A percentile compares a stretch with the other conserved stretches of the same genome.
These are phyloP conservation scores for Pteropus alecto DNA, from an alignment of 2,113 vertebrate species.

Conservation along the genomic window DNA sequence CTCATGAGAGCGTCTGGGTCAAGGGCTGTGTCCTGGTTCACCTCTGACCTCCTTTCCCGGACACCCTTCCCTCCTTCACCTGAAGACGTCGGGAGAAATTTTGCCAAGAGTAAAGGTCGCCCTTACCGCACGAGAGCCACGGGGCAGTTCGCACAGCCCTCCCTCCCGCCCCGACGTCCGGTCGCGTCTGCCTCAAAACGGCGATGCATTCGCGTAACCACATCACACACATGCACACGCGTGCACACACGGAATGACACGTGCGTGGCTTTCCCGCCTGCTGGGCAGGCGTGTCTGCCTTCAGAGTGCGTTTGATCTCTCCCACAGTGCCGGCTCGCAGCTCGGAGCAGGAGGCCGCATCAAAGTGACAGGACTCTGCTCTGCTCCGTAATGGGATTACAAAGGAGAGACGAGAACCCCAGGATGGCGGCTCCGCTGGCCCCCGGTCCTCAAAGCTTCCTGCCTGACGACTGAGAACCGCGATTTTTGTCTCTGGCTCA, in stretches of 20 bases:
- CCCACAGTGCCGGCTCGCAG: fast-evolving
- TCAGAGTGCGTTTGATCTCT: fast-evolving
- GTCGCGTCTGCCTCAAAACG: background rate
- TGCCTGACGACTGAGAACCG: background rate
- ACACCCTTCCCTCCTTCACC: no score
- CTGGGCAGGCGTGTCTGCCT: fast-evolving
- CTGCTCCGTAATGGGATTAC: background rate
- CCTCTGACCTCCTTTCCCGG: no score
- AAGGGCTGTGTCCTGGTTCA: no score
- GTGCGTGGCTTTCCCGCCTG: fast-evolving
- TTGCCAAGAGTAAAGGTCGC: no score
- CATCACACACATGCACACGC: fast-evolving
- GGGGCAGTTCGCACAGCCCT: fast-evolving
- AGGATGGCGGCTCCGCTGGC: background rate
- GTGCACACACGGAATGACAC: fast-evolving
- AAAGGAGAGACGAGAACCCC: background rate
- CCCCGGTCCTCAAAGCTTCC: background rate
- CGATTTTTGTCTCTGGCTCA: background rate
- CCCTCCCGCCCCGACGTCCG: no score
- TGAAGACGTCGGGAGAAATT: no score
- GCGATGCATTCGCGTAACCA: fast-evolving
- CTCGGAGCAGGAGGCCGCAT: background rate
- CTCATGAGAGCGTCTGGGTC: no score
- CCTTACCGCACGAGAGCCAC: background rate
- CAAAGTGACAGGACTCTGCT: background rate